Conservation (phyloP, 2,113 vertebrate genomes). For the Limnothrissa miodon region DNA sequence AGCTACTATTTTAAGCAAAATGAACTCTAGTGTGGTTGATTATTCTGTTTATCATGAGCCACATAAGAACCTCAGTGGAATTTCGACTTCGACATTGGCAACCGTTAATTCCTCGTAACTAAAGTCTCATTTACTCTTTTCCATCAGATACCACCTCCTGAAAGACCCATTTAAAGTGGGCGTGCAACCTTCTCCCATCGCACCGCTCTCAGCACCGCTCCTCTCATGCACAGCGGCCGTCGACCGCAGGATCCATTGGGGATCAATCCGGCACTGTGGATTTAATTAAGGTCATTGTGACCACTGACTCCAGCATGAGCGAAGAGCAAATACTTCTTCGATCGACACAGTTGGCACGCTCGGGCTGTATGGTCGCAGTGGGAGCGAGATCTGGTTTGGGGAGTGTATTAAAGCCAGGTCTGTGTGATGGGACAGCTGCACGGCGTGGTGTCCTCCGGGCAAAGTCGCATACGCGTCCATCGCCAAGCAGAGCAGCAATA, state of each 20-base stretch:
- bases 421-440: neutral
- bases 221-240: neutral
- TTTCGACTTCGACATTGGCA: neutral
- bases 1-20: too few relatives aligned
- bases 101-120: neutral
- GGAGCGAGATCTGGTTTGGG: neutral
- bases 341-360: neutral
- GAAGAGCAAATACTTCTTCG: neutral
- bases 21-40: neutral
- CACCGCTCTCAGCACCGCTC: neutral
- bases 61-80: neutral
- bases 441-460: neutral
- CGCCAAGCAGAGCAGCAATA: neutral
- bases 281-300: constrained; percentile 18
- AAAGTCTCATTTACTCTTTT: neutral
- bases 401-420: neutral
- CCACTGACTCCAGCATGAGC: neutral
- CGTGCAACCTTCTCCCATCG: neutral
- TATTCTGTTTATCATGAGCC: neutral
- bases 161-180: neutral
- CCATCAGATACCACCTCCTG: neutral
- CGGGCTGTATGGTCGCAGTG: neutral
- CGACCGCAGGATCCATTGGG: neutral
- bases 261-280: neutral
- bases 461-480: neutral